A percentile compares a stretch with the other conserved stretches of the same genome.
Evolutionary conservation across 2,888 invertebrate species (phyloP).

Genomic region (Eurois occulta): DNA sequence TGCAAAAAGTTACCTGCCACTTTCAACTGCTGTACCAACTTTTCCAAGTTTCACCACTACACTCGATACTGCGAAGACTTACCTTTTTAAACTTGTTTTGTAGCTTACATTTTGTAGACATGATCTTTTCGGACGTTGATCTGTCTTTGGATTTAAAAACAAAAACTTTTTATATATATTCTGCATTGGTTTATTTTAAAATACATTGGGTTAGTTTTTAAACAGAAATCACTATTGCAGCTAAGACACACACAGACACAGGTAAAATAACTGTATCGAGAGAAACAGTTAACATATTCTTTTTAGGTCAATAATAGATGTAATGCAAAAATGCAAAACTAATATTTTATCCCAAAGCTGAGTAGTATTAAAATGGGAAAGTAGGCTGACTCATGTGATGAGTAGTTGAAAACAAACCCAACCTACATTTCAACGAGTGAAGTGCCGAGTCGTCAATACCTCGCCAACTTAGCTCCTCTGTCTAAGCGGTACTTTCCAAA

Average conservation of each 20-base stretch:
- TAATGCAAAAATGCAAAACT: not conserved
- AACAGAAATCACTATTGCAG: not conserved
- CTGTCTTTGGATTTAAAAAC: not conserved
- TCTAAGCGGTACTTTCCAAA: not conserved
- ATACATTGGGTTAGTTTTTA: not conserved
- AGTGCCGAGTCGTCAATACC: not conserved
- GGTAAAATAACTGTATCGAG: not conserved
- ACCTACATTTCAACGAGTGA: not conserved
- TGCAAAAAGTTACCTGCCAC: not conserved
- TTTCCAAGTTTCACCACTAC: not conserved
- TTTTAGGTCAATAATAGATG: not conserved
- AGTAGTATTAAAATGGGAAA: not conserved
- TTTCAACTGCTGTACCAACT: not conserved
- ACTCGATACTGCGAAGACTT: not conserved
- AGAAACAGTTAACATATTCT: not conserved
- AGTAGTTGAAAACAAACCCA: conserved; percentile 1
- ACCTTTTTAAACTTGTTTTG: not conserved
- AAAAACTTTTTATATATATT: no score
- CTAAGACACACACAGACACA: not conserved
- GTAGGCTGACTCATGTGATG: not conserved
- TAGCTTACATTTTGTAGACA: not conserved
- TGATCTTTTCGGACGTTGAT: not conserved
- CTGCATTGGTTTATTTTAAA: not conserved
- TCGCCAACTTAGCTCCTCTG: not conserved
- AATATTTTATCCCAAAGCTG: not conserved